Conservation (phyloP, 2,888 invertebrate genomes). For the Aethes cnicana region DNA sequence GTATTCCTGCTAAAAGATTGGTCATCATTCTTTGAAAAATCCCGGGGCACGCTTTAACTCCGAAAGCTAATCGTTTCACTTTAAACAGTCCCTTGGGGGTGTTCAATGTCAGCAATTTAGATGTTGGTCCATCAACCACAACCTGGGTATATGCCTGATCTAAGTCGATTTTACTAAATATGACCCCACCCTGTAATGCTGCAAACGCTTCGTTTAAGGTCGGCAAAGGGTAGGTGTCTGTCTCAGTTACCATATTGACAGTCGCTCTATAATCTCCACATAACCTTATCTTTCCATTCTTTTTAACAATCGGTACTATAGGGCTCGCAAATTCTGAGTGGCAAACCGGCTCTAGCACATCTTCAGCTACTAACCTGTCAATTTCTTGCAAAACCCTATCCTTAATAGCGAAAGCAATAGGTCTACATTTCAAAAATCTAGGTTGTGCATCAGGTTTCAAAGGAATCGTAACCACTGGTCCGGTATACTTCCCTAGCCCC, state of each 20-base stretch:
- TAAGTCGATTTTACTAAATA: not conserved
- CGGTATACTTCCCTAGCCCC: no score
- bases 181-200: not conserved
- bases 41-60: conserved; percentile 35
- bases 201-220: not conserved
- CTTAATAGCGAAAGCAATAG: not conserved
- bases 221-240: not conserved
- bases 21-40: conserved; percentile 38
- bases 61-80: conserved; percentile 33
- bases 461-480: no score
- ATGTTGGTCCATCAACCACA: conserved; percentile 11
- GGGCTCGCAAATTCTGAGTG: not conserved
- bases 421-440: not conserved
- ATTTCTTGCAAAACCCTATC: not conserved
- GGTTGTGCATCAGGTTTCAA: no score
- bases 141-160: conserved; percentile 7
- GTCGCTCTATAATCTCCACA: not conserved
- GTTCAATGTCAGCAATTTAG: conserved; percentile 38
- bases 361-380: not conserved
- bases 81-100: conserved; percentile 37
- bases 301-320: not conserved
- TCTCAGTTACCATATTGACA: not conserved
- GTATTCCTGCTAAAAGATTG: conserved; percentile 32
- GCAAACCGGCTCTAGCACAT: not conserved
- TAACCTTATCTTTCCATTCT: not conserved